Percentiles rank a stretch among this genome's conserved stretches.
Conservation (phyloP, 2,113 vertebrate species). For the Brachionichthys hirsutus region DNA sequence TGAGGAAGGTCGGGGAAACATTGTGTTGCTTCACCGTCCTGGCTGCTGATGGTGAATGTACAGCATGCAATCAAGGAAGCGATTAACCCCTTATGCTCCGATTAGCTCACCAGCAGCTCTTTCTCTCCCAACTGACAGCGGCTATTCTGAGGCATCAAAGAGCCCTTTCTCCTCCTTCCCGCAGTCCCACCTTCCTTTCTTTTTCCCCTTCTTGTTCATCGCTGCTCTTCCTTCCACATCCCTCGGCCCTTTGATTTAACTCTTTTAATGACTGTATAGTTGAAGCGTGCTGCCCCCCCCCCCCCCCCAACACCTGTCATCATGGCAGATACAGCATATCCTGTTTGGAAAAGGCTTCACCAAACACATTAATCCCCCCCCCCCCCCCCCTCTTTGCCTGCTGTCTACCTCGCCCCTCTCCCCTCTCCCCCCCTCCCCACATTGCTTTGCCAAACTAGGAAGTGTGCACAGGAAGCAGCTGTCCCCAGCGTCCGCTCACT, state of each 20-base stretch:
- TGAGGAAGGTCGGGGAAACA: constrained; percentile 1
- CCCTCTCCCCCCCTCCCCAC: neutral
- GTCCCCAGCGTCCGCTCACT: constrained; percentile 72
- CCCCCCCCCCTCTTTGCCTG: neutral
- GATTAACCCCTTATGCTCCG: constrained; percentile 43
- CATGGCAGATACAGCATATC: constrained; percentile 52
- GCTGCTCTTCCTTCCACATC: neutral
- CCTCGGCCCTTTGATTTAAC: constrained; percentile 21
- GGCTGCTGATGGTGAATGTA: constrained; percentile 37
- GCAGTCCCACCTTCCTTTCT: neutral
- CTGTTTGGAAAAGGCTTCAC: constrained; percentile 72
- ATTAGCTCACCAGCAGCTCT: constrained; percentile 26
- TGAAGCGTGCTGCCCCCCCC: constrained; percentile 18
- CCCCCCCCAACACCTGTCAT: constrained; percentile 64
- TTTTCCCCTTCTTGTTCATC: neutral
- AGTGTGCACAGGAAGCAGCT: constrained; percentile 83
- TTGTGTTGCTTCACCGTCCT: neutral
- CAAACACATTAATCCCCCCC: constrained; percentile 19
- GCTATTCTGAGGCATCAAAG: constrained; percentile 44
- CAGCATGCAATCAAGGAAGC: constrained; percentile 58
- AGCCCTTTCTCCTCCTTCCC: constrained; percentile 16
- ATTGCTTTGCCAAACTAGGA: constrained; percentile 64
- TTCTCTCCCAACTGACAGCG: constrained; percentile 27
- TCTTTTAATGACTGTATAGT: constrained; percentile 5
- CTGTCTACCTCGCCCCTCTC: neutral